These are phyloP conservation scores for Dolomedes plantarius DNA, from an alignment of 2,888 invertebrate genomes.

Conservation along the genomic window DNA sequence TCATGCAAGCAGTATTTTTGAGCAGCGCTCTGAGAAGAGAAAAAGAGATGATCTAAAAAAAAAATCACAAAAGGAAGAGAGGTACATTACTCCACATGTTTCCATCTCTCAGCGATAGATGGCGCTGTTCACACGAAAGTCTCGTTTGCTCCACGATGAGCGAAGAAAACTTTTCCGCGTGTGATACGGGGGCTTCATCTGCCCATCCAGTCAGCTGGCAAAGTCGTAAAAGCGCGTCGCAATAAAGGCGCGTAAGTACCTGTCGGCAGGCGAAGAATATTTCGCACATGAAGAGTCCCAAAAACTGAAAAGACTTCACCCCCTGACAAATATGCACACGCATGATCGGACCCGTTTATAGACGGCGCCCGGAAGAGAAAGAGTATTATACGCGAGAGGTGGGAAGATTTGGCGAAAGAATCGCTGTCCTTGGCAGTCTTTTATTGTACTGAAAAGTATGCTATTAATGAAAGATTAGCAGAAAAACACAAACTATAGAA, in stretches of 20 bases:
- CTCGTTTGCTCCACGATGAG: background rate
- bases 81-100: background rate
- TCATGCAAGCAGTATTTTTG: too few relatives aligned
- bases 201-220: constrained; percentile 64
- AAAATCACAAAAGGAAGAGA: background rate
- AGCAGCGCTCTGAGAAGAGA: too few relatives aligned
- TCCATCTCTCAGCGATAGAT: constrained; percentile 25
- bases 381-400: background rate
- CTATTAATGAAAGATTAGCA: too few relatives aligned
- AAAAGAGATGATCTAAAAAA: too few relatives aligned
- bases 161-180: constrained; percentile 18
- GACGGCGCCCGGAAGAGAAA: constrained; percentile 18
- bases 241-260: constrained; percentile 67
- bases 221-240: constrained; percentile 65
- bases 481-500: too few relatives aligned
- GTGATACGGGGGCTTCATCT: constrained; percentile 18
- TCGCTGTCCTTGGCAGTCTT: background rate
- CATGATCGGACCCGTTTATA: constrained; percentile 63
- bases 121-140: constrained; percentile 28
- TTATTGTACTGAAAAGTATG: too few relatives aligned
- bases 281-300: constrained; percentile 66
- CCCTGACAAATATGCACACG: constrained; percentile 68
- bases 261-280: constrained; percentile 52
- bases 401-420: background rate
- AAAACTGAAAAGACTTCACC: constrained; percentile 57